Evolutionary conservation across 2,113 vertebrate species (phyloP).

Genomic region (Typhlomys cinereus): DNA sequence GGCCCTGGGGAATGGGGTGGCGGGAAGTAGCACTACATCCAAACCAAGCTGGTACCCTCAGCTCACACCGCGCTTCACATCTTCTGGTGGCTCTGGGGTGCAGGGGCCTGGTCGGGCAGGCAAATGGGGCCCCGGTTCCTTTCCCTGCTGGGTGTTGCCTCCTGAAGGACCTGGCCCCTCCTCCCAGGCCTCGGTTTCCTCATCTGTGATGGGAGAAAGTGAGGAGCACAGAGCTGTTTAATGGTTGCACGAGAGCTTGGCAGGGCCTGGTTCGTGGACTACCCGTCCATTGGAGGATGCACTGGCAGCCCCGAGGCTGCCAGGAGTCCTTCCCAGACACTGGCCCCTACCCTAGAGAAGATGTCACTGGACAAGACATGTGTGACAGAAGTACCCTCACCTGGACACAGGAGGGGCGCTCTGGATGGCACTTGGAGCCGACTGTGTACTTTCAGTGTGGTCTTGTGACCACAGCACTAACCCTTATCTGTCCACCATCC

Average conservation of each 20-base stretch:
- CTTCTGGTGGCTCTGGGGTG: conserved; percentile 41
- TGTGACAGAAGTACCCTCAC: fast-evolving
- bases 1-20: too few species aligned
- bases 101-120: background rate
- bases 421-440: background rate
- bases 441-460: background rate
- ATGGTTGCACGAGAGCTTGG: background rate
- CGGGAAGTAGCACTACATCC: background rate
- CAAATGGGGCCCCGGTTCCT: too few species aligned
- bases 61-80: background rate
- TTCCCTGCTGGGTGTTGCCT: too few species aligned
- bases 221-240: background rate
- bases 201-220: background rate
- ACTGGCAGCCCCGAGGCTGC: too few species aligned
- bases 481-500: background rate
- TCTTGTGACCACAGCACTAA: background rate
- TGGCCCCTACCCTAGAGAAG: fast-evolving
- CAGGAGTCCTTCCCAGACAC: fast-evolving
- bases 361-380: fast-evolving
- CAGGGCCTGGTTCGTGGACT: background rate
- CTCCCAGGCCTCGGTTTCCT: background rate
- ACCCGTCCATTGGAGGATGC: background rate
- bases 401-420: background rate
- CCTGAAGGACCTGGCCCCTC: background rate
- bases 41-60: background rate